These are phyloP conservation scores for Galerucella pusilla DNA, from an alignment of 2,888 invertebrate genomes.

Conservation along the genomic window DNA sequence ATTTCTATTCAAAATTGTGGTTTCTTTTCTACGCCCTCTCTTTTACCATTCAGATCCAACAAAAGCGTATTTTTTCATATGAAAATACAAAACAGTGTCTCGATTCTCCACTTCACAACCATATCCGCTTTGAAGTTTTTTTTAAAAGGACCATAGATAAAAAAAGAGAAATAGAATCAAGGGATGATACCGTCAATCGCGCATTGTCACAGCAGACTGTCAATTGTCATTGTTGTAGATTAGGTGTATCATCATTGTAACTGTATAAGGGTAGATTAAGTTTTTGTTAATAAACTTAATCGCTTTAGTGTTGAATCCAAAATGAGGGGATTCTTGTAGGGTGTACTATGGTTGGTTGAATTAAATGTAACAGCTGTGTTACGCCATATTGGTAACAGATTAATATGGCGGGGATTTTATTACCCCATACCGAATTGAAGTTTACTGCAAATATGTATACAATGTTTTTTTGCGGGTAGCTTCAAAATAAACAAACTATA, in stretches of 20 bases:
- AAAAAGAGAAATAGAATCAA: slow-evolving; percentile 23
- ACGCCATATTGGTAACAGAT: slow-evolving; percentile 40
- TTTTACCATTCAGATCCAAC: slow-evolving; percentile 51
- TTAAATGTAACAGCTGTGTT: slow-evolving; percentile 45
- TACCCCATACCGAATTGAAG: not conserved
- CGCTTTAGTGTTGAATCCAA: slow-evolving; percentile 45
- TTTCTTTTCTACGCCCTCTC: slow-evolving; percentile 51
- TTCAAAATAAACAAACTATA: no score
- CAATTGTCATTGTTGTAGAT: slow-evolving; percentile 42
- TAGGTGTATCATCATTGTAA: slow-evolving; percentile 46
- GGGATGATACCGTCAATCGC: slow-evolving; percentile 42
- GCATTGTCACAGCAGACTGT: slow-evolving; percentile 36
- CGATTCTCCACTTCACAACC: slow-evolving; percentile 40
- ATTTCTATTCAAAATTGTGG: slow-evolving; percentile 57
- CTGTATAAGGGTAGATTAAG: slow-evolving; percentile 52
- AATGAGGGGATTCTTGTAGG: slow-evolving; percentile 28
- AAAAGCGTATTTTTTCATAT: slow-evolving; percentile 52
- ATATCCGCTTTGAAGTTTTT: slow-evolving; percentile 42
- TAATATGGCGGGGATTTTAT: slow-evolving; percentile 23
- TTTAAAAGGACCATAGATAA: slow-evolving; percentile 19
- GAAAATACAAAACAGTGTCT: slow-evolving; percentile 40
- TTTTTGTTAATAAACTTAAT: slow-evolving; percentile 50
- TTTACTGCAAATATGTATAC: not conserved
- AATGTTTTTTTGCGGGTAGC: not conserved
- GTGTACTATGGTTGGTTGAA: slow-evolving; percentile 41